Percentiles rank a stretch among this genome's conserved stretches.
These are phyloP conservation scores for Triops longicaudatus DNA, from an alignment of 1,140 invertebrate species.

Conservation along the genomic window DNA sequence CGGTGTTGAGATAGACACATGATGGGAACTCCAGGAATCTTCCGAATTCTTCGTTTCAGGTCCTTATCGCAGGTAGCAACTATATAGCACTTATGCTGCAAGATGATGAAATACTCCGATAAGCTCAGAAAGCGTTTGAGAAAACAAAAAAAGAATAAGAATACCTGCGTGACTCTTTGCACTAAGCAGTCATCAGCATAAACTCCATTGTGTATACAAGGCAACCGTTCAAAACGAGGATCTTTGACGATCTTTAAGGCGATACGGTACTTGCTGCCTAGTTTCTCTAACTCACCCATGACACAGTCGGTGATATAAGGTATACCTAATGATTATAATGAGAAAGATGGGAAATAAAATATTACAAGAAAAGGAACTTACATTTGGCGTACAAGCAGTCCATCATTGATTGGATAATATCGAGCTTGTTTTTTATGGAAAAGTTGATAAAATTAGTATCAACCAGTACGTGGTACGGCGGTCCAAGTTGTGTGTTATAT, in stretches of 20 bases:
- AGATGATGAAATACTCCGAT: constrained; percentile 33
- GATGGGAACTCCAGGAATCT: constrained; percentile 97
- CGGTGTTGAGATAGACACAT: constrained; percentile 92
- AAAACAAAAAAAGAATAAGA: constrained; percentile 2
- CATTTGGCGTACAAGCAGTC: constrained; percentile 98
- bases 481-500: constrained; percentile 97
- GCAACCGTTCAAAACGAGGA: constrained; percentile 80
- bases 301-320: constrained; percentile 99
- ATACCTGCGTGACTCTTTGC: constrained; percentile 80
- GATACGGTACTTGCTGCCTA: constrained; percentile 90
- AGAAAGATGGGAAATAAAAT: too few species aligned
- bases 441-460: constrained; percentile 99
- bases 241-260: constrained; percentile 95
- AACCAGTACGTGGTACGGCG: constrained; percentile 91
- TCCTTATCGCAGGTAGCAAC: constrained; percentile 99
- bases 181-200: constrained; percentile 99
- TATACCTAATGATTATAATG: constrained; percentile 60
- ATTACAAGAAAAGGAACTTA: constrained; percentile 41
- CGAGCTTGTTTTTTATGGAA: constrained; percentile 96
- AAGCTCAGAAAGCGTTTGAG: background rate
- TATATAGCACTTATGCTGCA: constrained; percentile 97
- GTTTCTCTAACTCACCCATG: constrained; percentile 94
- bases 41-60: constrained; percentile 87
- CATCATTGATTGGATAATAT: constrained; percentile 97
- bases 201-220: constrained; percentile 94